Base-by-base conservation (phyloP, 2,888 invertebrate species). In the Lasioglossum villosulum region DNA sequence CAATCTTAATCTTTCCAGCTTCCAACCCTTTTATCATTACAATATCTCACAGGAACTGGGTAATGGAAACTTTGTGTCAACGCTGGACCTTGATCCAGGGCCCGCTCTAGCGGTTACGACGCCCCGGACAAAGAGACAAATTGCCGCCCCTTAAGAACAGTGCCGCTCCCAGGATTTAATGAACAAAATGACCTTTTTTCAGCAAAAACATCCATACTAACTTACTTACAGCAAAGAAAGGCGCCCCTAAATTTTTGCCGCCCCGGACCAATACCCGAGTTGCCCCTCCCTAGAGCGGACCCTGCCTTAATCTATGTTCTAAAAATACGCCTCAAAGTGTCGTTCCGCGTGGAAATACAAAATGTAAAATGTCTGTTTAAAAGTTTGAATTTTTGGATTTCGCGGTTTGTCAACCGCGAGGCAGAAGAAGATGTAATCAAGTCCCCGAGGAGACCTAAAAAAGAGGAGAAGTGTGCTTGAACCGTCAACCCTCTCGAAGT, bases 31-130 rank as follows among this genome's bases (percentile, higher is more conserved):
- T 87, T 86, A 76, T 78, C 79, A 70, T 83, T 68, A 52, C 80
- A 45, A 78, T 81, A 74, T 68, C 52, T 52, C 68, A 52, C 72
- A 74, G 77, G 84, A 88, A 83, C 59, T 79, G 82, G 70, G 48
- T 88, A 90, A 91, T 91, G 89, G 89, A 91, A 91, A 86, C 86
- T 89, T 84, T 77, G 78, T 88, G 86, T 91, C 90, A 90, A 86
- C 91, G 76, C 76, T 78, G 80, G 84, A 4, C 87, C 88, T 89
- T 2, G 63, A 63, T 30, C n/a, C n/a, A n/a, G n/a, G n/a, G n/a
- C n/a, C n/a, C n/a, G n/a, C n/a, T n/a, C n/a, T n/a, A n/a, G n/a
- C n/a, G n/a, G n/a, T n/a, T n/a, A n/a, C n/a, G n/a, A n/a, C n/a
- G n/a, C n/a, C n/a, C n/a, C n/a, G n/a, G n/a, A n/a, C n/a, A n/a